A percentile compares a stretch with the other conserved stretches of the same genome.
These are phyloP conservation scores for Stomatorhinus walkeri DNA, from an alignment of 2,797 vertebrate species.

Conservation along the genomic window DNA sequence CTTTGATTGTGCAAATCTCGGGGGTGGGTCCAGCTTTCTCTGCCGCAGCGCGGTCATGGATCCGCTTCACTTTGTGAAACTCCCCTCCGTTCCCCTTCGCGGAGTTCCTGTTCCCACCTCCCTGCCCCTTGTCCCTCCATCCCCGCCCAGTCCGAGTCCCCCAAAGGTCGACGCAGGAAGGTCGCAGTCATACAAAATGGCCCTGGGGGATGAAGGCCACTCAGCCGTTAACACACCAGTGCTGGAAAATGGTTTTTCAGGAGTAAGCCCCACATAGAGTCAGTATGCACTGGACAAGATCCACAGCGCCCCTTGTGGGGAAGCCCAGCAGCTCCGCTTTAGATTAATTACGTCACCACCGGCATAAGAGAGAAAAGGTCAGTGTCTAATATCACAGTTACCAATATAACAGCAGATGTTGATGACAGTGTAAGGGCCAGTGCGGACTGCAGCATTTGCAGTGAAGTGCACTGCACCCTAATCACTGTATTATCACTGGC, in stretches of 20 bases:
- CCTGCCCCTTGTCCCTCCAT: background rate
- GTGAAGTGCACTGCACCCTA: background rate
- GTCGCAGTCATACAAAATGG: background rate
- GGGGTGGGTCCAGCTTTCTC: background rate
- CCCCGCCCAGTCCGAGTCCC: background rate
- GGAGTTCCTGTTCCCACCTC: background rate
- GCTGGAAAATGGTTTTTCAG: constrained; percentile 28
- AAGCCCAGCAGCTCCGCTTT: constrained; percentile 33
- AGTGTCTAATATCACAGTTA: constrained; percentile 44
- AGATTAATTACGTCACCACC: constrained; percentile 57
- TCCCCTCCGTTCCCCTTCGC: background rate
- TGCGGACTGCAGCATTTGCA: background rate
- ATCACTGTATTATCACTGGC: background rate
- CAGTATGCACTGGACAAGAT: background rate
- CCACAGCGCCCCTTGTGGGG: background rate
- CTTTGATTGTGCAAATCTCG: background rate
- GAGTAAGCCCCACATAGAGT: constrained; percentile 34
- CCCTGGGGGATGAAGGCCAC: background rate
- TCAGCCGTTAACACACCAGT: background rate
- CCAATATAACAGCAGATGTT: constrained; percentile 55
- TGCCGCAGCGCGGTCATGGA: background rate
- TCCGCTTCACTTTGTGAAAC: background rate
- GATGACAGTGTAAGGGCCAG: constrained; percentile 55
- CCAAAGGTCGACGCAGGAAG: background rate
- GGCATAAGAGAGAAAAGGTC: constrained; percentile 52